Conservation (phyloP, 2,113 vertebrate species). For the Hypomesus transpacificus region DNA sequence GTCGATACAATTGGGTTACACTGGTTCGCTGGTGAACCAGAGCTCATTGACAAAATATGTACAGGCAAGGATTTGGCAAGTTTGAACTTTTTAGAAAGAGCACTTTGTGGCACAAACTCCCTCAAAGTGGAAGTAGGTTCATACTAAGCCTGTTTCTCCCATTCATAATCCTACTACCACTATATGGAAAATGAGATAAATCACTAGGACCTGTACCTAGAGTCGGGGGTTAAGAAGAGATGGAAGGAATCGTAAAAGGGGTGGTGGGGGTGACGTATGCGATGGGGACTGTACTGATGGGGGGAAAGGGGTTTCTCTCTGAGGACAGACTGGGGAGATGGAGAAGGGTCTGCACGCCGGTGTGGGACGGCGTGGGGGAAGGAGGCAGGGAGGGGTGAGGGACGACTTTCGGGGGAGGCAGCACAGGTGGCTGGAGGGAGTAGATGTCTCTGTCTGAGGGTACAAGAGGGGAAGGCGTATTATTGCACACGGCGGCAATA, state of each 20-base stretch:
- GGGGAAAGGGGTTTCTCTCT: not conserved
- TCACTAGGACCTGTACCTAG: slow-evolving; percentile 16
- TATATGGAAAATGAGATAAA: slow-evolving; percentile 8
- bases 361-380: not conserved
- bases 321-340: not conserved
- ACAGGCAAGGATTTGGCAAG: slow-evolving; percentile 54
- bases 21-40: slow-evolving; percentile 31
- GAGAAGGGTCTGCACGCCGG: not conserved
- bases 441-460: slow-evolving; percentile 27
- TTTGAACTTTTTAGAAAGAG: slow-evolving; percentile 47
- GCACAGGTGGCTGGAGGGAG: slow-evolving; percentile 11
- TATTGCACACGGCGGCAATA: slow-evolving; percentile 99
- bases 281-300: not conserved
- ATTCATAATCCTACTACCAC: slow-evolving; percentile 28
- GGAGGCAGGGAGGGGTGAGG: slow-evolving; percentile 29
- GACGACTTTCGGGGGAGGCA: slow-evolving; percentile 5
- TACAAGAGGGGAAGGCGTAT: slow-evolving; percentile 42
- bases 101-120: slow-evolving; percentile 26
- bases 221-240: not conserved
- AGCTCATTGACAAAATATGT: slow-evolving; percentile 39
- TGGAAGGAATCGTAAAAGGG: not conserved
- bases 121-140: no score
- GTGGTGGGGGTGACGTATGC: not conserved
- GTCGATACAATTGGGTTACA: slow-evolving; percentile 16
- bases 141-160: slow-evolving; percentile 16